Evolutionary conservation across 2,888 invertebrate species (phyloP).

Genomic region (Leptodirus hochenwartii): DNA sequence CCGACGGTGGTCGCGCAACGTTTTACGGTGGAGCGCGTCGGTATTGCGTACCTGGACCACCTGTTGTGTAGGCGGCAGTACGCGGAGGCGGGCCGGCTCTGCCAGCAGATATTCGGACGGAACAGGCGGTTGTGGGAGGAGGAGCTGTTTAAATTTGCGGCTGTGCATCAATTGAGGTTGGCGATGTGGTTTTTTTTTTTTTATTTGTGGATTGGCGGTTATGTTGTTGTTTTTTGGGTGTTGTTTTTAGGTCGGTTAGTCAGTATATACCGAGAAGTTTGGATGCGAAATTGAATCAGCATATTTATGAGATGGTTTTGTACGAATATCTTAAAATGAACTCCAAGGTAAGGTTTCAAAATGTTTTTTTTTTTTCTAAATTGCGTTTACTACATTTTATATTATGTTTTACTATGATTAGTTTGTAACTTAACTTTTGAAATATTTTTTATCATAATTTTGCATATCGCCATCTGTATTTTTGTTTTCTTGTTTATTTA

Average conservation of each 20-base stretch:
- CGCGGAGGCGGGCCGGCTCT: conserved; percentile 72
- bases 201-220: background rate
- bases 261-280: conserved; percentile 58
- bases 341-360: conserved; percentile 31
- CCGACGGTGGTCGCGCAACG: too few species aligned
- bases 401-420: conserved; percentile 1
- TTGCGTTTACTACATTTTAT: conserved; percentile 5
- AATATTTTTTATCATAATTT: background rate
- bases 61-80: conserved; percentile 51
- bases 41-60: conserved; percentile 63
- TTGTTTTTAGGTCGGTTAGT: conserved; percentile 42
- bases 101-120: conserved; percentile 63
- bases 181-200: conserved; percentile 9
- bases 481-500: too few species aligned
- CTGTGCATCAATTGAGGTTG: conserved; percentile 53
- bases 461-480: background rate
- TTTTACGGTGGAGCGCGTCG: conserved; percentile 44
- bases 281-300: conserved; percentile 55
- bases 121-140: conserved; percentile 81
- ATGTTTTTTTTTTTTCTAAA: conserved; percentile 4
- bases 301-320: conserved; percentile 86
- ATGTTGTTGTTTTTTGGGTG: conserved; percentile 1
- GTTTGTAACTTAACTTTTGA: background rate
- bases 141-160: conserved; percentile 77
- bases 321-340: conserved; percentile 81